phyloP scores from a whole-genome alignment of 2,888 invertebrate species.

The Cheilosia variabilis region DNA sequence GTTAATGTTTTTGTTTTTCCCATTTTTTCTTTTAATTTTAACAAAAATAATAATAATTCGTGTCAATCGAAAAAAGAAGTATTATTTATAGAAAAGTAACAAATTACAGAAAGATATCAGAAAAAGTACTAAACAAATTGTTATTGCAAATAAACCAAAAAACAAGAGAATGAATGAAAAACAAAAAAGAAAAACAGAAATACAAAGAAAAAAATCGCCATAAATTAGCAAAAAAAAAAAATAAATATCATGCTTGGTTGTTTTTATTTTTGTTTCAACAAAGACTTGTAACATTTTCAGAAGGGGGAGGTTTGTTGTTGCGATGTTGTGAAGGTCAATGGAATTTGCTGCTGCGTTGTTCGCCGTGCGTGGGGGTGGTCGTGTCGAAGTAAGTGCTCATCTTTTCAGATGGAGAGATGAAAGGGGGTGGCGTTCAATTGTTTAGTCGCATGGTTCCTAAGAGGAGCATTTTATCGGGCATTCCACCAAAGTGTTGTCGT shows the following conservation, averaged over 20 bases:
- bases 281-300: conserved; percentile 21
- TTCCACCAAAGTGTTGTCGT: not conserved
- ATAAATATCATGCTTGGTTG: conserved; percentile 41
- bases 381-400: not conserved
- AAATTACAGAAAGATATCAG: conserved; percentile 49
- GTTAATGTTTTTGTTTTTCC: not conserved
- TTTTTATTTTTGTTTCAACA: conserved; percentile 47
- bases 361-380: not conserved
- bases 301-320: not conserved
- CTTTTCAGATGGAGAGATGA: not conserved
- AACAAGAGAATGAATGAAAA: conserved; percentile 18
- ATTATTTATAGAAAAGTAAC: conserved; percentile 59
- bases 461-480: conserved; percentile 9
- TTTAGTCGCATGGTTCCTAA: conserved; percentile 17
- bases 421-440: not conserved
- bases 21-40: conserved; percentile 7
- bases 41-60: conserved; percentile 44
- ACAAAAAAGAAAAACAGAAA: conserved; percentile 36
- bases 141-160: conserved; percentile 60
- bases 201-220: conserved; percentile 63
- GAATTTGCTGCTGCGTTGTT: conserved; percentile 9
- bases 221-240: conserved; percentile 68
- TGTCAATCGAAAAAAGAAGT: conserved; percentile 64
- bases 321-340: conserved; percentile 20
- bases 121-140: conserved; percentile 53